phyloP scores from a whole-genome alignment of 1,140 invertebrate genomes.

The Colletes gigas region DNA sequence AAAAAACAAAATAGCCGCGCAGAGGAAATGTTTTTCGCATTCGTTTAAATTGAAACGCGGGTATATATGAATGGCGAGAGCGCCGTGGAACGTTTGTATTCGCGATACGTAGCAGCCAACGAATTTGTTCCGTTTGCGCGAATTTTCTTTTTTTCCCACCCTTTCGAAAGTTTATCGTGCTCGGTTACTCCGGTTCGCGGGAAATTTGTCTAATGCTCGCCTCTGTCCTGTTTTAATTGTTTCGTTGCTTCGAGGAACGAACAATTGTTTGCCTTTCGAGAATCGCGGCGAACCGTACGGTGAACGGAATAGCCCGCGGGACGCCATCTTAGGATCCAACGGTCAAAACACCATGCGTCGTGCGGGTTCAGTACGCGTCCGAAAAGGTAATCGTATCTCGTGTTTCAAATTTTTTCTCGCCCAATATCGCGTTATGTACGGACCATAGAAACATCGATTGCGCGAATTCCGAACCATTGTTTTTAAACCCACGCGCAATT shows the following conservation, averaged over 20 bases:
- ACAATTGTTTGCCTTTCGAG: too few species aligned
- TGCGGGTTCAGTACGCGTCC: too few species aligned
- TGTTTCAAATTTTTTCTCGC: too few species aligned
- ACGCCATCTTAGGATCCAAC: too few species aligned
- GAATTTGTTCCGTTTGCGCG: constrained; percentile 6
- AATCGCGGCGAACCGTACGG: too few species aligned
- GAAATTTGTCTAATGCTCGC: not conserved
- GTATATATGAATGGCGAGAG: constrained; percentile 5
- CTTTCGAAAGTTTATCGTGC: not conserved
- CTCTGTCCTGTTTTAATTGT: not conserved
- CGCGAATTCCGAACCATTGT: too few species aligned
- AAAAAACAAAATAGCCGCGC: not conserved
- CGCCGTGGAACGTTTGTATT: constrained; percentile 13
- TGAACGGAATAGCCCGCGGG: too few species aligned
- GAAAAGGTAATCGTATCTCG: too few species aligned
- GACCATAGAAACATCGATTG: too few species aligned
- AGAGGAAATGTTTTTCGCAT: constrained; percentile 35
- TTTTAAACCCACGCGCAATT: too few species aligned
- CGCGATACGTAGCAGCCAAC: not conserved
- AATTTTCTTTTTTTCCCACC: not conserved
- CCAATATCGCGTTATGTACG: not conserved
- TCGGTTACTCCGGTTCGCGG: not conserved
- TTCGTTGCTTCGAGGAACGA: too few species aligned
- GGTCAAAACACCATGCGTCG: too few species aligned
- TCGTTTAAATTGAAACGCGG: constrained; percentile 40